Percentiles rank a stretch among this genome's conserved stretches.
These are phyloP conservation scores for Ginglymostoma cirratum DNA, from an alignment of 2,113 vertebrate genomes.

Conservation along the genomic window DNA sequence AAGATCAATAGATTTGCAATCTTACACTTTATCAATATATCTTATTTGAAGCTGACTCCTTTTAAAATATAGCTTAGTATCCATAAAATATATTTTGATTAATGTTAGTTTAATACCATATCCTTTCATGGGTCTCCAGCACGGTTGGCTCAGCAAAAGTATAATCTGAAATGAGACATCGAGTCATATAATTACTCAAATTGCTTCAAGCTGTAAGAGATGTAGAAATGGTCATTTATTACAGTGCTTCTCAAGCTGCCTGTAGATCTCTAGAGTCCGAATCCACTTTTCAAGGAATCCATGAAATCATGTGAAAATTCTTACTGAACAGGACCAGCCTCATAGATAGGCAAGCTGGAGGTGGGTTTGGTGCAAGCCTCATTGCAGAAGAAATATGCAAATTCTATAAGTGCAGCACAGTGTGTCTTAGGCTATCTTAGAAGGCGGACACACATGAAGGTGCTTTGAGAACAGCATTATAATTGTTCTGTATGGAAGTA, in stretches of 20 bases:
- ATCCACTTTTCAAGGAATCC: not conserved
- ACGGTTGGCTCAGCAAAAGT: constrained; percentile 2
- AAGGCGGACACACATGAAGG: not conserved
- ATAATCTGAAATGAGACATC: constrained; percentile 13
- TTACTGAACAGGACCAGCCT: no score
- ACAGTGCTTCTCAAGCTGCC: not conserved
- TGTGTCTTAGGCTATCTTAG: not conserved
- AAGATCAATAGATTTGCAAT: not conserved
- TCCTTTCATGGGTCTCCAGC: not conserved
- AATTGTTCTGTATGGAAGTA: not conserved
- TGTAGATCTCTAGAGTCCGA: not conserved
- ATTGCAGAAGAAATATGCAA: not conserved
- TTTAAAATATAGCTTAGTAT: not conserved
- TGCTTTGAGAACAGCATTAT: not conserved
- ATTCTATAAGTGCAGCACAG: not conserved
- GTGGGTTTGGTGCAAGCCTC: not conserved
- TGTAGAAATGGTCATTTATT: not conserved
- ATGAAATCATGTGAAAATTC: not conserved
- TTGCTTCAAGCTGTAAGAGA: not conserved
- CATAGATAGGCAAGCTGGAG: not conserved
- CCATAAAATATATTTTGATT: not conserved
- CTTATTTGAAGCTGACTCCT: not conserved
- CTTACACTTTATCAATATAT: constrained; percentile 1
- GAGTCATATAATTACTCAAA: constrained; percentile 13
- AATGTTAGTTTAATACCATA: not conserved